Evolutionary conservation across 2,797 vertebrate genomes (phyloP), one percentile per base, ranked within the genome.

Genomic region (Siniperca obscura): DNA sequence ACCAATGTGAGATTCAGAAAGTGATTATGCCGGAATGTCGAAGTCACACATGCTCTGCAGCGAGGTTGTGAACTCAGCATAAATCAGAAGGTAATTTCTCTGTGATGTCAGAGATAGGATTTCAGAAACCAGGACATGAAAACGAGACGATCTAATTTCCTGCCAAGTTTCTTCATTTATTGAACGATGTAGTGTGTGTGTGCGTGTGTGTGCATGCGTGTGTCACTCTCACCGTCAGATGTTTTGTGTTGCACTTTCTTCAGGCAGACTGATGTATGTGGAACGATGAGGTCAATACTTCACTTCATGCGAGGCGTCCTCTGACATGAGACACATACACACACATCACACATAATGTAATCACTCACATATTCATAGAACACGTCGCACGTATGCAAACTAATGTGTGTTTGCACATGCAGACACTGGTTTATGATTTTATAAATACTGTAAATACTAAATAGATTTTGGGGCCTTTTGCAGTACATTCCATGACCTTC

Each of bases 241-340:
- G 90, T 87, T 93, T 91, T 90, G 81, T 70, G 74, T 92, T 90
- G 87, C 78, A 60, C 64, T 69, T 76, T 81, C 70, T 72, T 90
- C 44, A 76, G 83, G 82, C 83, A 67, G 60, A 66, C 70, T 90
- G 86, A 90, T 85, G 86, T 89, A 83, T 92, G 74, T 74, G 84
- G 87, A 90, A 87, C 59, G 74, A 88, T 93, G 91, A 94, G 71
- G 85, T 95, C 90, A 94, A 36, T 66, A 76, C 84, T 87, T 86
- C 80, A 76, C 83, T 76, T 81, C 70, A 65, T 87, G 80, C 80
- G 86, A 88, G 82, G 38, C 44, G 16, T 82, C 53, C 19, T 65
- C 67, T 74, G 76, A 88, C 72, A 82, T 86, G 83, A 66, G 60
- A 78, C 64, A 78, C 52, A 59, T 30, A 74, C 44, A 76, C 64